Evolutionary conservation across 2,113 vertebrate species (phyloP).

Genomic region (Anarrhichthys ocellatus): DNA sequence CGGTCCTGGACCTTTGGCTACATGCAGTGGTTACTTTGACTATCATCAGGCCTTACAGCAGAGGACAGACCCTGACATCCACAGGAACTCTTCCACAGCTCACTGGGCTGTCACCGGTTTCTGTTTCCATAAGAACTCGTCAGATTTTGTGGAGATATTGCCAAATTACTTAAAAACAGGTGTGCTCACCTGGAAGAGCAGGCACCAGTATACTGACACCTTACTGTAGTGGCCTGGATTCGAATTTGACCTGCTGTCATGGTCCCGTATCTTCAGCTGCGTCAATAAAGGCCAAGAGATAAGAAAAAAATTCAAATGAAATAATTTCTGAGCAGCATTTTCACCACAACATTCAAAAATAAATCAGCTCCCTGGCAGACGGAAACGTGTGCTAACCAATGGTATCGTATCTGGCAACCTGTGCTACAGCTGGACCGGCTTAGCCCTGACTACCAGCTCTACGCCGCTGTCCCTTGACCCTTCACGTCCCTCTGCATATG

Average conservation of each 20-base stretch:
- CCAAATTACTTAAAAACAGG: not conserved
- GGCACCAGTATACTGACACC: not conserved
- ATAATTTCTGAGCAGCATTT: not conserved
- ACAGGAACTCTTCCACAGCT: not conserved
- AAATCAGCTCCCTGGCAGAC: not conserved
- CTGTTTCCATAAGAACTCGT: not conserved
- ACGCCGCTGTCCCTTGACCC: too few relatives aligned
- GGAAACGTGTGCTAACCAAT: not conserved
- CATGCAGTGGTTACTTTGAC: not conserved
- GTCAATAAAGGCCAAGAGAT: not conserved
- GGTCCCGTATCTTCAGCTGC: not conserved
- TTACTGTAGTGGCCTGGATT: not conserved
- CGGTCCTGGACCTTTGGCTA: not conserved
- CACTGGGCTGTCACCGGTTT: not conserved
- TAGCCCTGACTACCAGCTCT: too few relatives aligned
- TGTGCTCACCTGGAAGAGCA: not conserved
- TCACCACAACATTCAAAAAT: not conserved
- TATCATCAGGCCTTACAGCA: slow-evolving; percentile 7
- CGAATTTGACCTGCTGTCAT: not conserved
- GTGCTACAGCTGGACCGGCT: not conserved
- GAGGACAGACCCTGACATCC: not conserved
- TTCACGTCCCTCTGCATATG: too few relatives aligned
- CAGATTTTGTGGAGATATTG: not conserved
- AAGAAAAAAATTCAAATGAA: not conserved
- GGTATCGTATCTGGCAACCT: not conserved